Conservation (phyloP, 1,140 invertebrate genomes). For the Euglossa dilemma region DNA sequence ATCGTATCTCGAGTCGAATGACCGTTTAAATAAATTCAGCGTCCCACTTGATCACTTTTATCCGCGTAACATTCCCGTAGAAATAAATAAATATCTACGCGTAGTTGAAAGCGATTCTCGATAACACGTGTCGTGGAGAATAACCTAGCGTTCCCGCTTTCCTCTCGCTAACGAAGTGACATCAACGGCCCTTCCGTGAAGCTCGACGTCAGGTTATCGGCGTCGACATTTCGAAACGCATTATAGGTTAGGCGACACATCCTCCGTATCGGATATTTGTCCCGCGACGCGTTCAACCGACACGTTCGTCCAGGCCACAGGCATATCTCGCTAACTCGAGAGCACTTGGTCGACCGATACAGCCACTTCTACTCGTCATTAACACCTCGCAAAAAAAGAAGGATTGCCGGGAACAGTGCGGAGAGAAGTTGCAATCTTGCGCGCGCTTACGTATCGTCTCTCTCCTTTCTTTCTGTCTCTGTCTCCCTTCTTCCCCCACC, state of each 20-base stretch:
- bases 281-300: conserved; percentile 19
- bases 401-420: neutral
- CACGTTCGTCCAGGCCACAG: neutral
- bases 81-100: neutral
- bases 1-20: neutral
- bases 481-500: neutral
- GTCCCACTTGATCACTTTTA: neutral
- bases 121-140: neutral
- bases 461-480: neutral
- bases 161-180: neutral
- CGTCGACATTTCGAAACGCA: conserved; percentile 52
- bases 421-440: neutral
- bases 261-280: conserved; percentile 35
- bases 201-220: conserved; percentile 7
- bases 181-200: neutral
- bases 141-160: neutral
- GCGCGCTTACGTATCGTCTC: neutral
- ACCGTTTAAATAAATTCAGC: neutral
- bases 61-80: neutral
- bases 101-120: neutral
- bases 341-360: conserved; percentile 57
- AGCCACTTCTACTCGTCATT: conserved; percentile 53
- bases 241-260: conserved; percentile 38
- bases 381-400: conserved; percentile 40
- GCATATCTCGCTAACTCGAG: conserved; percentile 43